These are phyloP conservation scores for Muschampia staudingeri DNA, from an alignment of 2,888 invertebrate genomes.

Conservation along the genomic window DNA sequence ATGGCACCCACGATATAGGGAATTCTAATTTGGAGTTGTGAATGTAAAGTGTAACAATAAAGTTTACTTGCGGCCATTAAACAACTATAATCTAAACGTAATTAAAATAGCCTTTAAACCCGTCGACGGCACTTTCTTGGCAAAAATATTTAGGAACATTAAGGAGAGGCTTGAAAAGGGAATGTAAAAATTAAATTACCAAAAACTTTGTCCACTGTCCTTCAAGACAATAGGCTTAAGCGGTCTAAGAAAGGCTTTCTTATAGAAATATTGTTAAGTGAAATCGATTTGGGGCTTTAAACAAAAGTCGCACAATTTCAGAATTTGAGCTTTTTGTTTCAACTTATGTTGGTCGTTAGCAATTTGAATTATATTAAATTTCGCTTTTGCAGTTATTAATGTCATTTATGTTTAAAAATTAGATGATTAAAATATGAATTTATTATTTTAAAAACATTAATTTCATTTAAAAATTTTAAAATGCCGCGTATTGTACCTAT, in stretches of 20 bases:
- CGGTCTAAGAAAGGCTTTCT: constrained; percentile 48
- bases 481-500: too few relatives aligned
- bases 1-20: too few relatives aligned
- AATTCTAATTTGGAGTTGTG: too few relatives aligned
- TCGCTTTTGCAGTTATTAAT: not conserved
- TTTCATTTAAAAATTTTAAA: too few relatives aligned
- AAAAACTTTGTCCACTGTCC: constrained; percentile 77
- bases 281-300: constrained; percentile 46
- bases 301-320: constrained; percentile 43
- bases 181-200: constrained; percentile 84
- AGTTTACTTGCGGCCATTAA: not conserved
- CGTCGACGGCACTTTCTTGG: constrained; percentile 22
- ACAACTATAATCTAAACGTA: constrained; percentile 17
- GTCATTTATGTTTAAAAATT: not conserved
- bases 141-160: constrained; percentile 74
- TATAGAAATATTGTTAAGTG: constrained; percentile 53
- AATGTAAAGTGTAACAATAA: too few relatives aligned
- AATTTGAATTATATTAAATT: not conserved
- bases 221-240: constrained; percentile 81
- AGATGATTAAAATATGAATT: too few relatives aligned
- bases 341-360: constrained; percentile 16
- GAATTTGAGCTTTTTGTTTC: constrained; percentile 12
- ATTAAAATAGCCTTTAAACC: constrained; percentile 6
- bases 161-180: constrained; percentile 71
- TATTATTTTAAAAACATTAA: too few relatives aligned